phyloP scores from a whole-genome alignment of 2,797 vertebrate genomes.

The Micropoecilia bifurca region DNA sequence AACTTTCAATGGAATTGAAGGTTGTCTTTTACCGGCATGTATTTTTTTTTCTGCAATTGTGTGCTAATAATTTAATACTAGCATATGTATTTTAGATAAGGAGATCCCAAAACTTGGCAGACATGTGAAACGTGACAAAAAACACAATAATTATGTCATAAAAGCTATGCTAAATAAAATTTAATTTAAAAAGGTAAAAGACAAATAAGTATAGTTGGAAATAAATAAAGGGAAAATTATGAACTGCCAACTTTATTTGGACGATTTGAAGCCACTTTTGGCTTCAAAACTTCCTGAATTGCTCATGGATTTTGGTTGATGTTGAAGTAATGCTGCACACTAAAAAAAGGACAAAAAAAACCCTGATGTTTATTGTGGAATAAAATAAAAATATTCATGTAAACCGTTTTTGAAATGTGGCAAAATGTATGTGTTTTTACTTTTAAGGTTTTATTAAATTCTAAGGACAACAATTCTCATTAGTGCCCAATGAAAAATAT shows the following conservation, averaged over 20 bases:
- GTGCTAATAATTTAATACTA: background rate
- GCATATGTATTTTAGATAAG: background rate
- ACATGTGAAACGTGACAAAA: background rate
- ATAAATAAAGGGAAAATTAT: background rate
- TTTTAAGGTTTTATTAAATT: background rate
- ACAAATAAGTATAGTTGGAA: background rate
- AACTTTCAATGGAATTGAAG: background rate
- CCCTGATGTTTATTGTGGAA: background rate
- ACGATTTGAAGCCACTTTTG: background rate
- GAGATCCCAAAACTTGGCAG: background rate
- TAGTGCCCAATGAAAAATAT: background rate
- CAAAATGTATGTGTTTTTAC: background rate
- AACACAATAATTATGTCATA: background rate
- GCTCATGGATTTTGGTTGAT: background rate
- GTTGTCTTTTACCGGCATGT: background rate
- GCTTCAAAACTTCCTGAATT: background rate
- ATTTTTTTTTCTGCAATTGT: background rate
- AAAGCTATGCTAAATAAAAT: background rate
- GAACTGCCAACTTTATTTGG: background rate
- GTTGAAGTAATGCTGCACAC: background rate
- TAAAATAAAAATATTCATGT: background rate
- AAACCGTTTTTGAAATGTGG: background rate
- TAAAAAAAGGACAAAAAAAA: background rate
- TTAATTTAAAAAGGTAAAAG: background rate
- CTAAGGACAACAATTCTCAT: background rate